Evolutionary conservation across 2,888 invertebrate species (phyloP).

Genomic region (Tribolium freemani): DNA sequence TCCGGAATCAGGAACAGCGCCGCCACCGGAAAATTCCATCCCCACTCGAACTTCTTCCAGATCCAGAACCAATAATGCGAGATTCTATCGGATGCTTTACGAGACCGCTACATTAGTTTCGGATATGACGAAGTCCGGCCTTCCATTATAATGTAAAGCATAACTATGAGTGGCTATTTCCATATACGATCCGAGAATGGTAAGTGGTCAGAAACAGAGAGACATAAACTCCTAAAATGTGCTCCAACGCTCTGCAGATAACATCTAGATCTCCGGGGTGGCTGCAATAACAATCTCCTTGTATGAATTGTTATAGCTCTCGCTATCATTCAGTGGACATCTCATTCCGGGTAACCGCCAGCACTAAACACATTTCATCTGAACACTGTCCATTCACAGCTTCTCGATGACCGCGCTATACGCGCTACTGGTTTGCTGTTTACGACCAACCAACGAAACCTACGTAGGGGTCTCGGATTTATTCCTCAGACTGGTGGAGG

Average conservation of each 20-base stretch:
- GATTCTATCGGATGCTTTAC: conserved; percentile 48
- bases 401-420: conserved; percentile 48
- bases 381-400: conserved; percentile 53
- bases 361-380: conserved; percentile 57
- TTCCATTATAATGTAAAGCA: conserved; percentile 55
- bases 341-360: conserved; percentile 57
- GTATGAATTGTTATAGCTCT: conserved; percentile 55
- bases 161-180: conserved; percentile 60
- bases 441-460: conserved; percentile 31
- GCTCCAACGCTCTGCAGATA: conserved; percentile 61
- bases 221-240: conserved; percentile 64
- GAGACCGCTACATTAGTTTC: conserved; percentile 53
- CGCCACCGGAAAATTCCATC: conserved; percentile 32
- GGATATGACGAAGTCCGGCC: conserved; percentile 51
- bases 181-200: conserved; percentile 63
- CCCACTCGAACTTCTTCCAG: neutral
- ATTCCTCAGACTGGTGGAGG: conserved; percentile 27
- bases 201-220: conserved; percentile 58
- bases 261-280: conserved; percentile 63
- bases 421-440: conserved; percentile 39
- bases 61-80: conserved; percentile 28
- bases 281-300: conserved; percentile 61
- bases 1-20: conserved; percentile 44
- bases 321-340: conserved; percentile 58
- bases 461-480: conserved; percentile 19